Base-by-base conservation (phyloP, 2,888 invertebrate genomes). In the Dasypolia templi region DNA sequence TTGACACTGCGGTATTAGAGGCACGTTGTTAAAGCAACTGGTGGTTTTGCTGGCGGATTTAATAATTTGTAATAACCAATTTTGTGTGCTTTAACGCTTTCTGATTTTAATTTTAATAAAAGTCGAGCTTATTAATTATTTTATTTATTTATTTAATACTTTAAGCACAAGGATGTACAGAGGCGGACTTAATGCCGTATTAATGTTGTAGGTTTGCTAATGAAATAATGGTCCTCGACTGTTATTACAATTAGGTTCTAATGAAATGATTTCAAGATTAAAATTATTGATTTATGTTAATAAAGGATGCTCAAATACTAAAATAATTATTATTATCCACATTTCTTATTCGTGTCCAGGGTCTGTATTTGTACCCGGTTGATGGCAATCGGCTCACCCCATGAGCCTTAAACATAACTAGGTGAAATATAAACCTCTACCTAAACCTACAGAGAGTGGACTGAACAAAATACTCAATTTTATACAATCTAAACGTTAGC, bases 1-100 rank as follows among this genome's bases (percentile, higher is more conserved):
- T 42, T 42, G 29, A 22, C 67, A 68, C 82, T 64, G 63, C 17
- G 22, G 55, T n/a, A n/a, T 6, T 19, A n/a, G 0, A 0, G 2
- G 19, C 3, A 35, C 29, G 32, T 59, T 14, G 42, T 32, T 42
- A 17, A 66, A 39, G 67, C 78, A 78, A 79, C 78, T 55, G 55
- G 78, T 78, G 77, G 78, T 65, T 26, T 46, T 58, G 11, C 39
- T 42, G 7, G 5, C 51, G 5, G 3, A 51, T 44, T 71, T 9
- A 46, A 26, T 12, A 12, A n/a, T n/a, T 32, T 49, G 17, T 6
- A 11, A 49, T 64, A 32, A 32, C 0, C n/a, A 11, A 17, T 3
- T 46, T 46, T 9, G 9, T 49, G 32, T 3, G 5, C 9, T 14
- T n/a, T 63, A 7, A 14, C 2, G 1, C 12, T 63, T 64, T 11